Conservation (phyloP, 2,888 invertebrate species). For the Microctonus aethiopoides region DNA sequence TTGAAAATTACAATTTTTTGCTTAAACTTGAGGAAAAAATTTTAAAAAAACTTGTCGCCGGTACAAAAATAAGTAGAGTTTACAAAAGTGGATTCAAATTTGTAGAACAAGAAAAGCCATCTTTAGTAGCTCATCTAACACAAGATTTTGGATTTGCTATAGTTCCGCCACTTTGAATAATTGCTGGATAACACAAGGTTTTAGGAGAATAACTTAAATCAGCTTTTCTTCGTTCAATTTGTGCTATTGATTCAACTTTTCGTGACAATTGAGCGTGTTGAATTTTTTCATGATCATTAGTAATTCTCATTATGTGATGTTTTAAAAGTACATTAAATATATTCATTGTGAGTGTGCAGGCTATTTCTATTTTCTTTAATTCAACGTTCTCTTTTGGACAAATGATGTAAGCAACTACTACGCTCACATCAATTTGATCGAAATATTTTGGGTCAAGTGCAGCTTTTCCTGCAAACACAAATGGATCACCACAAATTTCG, state of each 20-base stretch:
- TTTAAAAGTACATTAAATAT: conserved; percentile 96
- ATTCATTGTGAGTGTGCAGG: conserved; percentile 92
- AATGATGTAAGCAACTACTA: conserved; percentile 86
- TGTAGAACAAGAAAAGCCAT: conserved; percentile 88
- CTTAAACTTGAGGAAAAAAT: conserved; percentile 91
- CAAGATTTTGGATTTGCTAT: conserved; percentile 97
- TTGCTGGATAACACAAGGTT: conserved; percentile 98
- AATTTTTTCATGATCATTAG: conserved; percentile 98
- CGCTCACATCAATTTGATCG: conserved; percentile 88
- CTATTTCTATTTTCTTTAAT: conserved; percentile 89
- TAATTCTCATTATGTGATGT: conserved; percentile 98
- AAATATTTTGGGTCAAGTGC: conserved; percentile 82
- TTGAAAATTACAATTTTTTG: conserved; percentile 91
- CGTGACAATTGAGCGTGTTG: conserved; percentile 95
- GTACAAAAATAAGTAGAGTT: conserved; percentile 85
- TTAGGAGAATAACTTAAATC: conserved; percentile 89
- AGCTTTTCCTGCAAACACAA: conserved; percentile 91
- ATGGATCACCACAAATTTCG: conserved; percentile 93
- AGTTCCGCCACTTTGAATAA: conserved; percentile 99
- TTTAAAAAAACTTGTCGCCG: conserved; percentile 84
- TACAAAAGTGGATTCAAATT: conserved; percentile 85
- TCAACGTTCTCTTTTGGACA: conserved; percentile 96
- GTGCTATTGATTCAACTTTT: conserved; percentile 91
- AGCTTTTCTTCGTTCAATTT: conserved; percentile 95
- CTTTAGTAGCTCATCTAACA: conserved; percentile 87